These are phyloP conservation scores for Tribolium freemani DNA, from an alignment of 2,888 invertebrate species.

Conservation along the genomic window DNA sequence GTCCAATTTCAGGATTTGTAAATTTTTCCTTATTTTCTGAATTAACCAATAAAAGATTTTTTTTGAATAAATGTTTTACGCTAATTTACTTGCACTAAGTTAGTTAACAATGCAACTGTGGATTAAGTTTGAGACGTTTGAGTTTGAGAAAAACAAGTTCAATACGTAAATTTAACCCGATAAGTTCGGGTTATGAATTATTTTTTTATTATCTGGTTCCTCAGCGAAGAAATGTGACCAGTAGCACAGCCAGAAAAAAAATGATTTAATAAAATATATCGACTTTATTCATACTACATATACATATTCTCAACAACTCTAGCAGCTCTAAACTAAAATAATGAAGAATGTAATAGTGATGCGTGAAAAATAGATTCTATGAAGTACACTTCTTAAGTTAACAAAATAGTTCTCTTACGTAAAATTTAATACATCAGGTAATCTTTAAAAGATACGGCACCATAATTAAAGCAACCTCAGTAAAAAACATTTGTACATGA, in stretches of 20 bases:
- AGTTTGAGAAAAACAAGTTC: no score
- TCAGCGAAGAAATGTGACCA: no score
- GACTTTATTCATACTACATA: constrained; percentile 41
- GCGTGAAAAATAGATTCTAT: constrained; percentile 22
- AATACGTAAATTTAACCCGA: no score
- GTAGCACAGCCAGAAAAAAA: background rate
- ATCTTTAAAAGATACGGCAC: constrained; percentile 32
- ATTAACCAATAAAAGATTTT: no score
- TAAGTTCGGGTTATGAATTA: no score
- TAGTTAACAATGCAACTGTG: no score
- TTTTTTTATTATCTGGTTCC: no score
- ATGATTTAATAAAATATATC: constrained; percentile 41
- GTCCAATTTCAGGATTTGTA: no score
- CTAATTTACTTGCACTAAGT: no score
- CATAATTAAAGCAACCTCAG: constrained; percentile 24
- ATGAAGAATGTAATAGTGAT: constrained; percentile 31
- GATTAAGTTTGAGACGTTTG: no score
- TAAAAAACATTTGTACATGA: constrained; percentile 19
- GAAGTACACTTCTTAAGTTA: constrained; percentile 20
- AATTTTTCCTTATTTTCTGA: no score
- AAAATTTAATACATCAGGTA: constrained; percentile 43
- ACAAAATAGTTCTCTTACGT: constrained; percentile 26
- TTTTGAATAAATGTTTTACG: no score
- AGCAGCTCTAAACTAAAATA: constrained; percentile 30
- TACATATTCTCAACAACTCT: constrained; percentile 42